Conservation (phyloP, 2,888 invertebrate genomes). For the Papilio demoleus region DNA sequence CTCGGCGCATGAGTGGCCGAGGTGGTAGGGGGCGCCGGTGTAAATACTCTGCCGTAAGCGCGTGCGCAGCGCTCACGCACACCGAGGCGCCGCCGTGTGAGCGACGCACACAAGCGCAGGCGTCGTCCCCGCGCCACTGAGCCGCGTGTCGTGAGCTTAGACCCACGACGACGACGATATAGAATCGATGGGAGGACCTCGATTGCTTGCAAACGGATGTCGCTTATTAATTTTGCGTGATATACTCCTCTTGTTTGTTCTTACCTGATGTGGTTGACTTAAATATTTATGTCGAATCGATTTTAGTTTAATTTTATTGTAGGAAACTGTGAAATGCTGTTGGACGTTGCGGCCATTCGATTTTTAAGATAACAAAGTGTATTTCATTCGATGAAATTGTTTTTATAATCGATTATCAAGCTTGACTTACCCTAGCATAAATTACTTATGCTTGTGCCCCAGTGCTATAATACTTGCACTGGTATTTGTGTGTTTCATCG, state of each 20-base stretch:
- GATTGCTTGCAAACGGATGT: slow-evolving; percentile 56
- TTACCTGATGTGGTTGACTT: slow-evolving; percentile 14
- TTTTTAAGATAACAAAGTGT: slow-evolving; percentile 11
- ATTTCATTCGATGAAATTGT: background rate
- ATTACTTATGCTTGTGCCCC: too few species aligned
- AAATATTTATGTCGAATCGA: background rate
- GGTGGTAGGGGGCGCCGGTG: slow-evolving; percentile 81
- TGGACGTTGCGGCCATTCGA: background rate
- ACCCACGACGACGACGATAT: slow-evolving; percentile 56
- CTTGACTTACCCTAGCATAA: too few species aligned
- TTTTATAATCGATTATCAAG: background rate
- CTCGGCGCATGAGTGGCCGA: slow-evolving; percentile 80
- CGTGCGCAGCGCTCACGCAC: slow-evolving; percentile 74
- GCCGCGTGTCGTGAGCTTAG: slow-evolving; percentile 53
- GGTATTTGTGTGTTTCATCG: too few species aligned
- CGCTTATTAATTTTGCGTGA: slow-evolving; percentile 40
- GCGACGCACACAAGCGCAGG: slow-evolving; percentile 44
- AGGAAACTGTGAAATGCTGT: slow-evolving; percentile 1
- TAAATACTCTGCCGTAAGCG: slow-evolving; percentile 77
- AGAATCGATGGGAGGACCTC: slow-evolving; percentile 59
- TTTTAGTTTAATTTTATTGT: slow-evolving; percentile 2
- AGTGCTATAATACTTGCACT: background rate
- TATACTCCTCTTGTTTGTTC: slow-evolving; percentile 13
- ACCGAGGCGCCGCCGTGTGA: slow-evolving; percentile 61
- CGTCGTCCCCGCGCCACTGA: slow-evolving; percentile 58